Evolutionary conservation across 2,888 invertebrate species (phyloP).

Genomic region (Amorpha juglandis): DNA sequence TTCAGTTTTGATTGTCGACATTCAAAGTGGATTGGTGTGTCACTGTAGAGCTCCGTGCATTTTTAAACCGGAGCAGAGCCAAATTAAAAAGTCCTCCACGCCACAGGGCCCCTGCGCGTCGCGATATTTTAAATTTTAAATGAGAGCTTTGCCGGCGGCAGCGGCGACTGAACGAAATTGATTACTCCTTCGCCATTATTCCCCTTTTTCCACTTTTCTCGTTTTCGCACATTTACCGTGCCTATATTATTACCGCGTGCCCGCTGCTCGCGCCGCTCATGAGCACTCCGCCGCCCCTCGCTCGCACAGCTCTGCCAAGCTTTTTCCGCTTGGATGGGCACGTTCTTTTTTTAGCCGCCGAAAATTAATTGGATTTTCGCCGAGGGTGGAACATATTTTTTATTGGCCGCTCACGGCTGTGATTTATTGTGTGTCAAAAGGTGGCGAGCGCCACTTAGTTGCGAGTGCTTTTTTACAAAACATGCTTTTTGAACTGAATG

Average conservation of each 20-base stretch:
- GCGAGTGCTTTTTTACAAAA: slow-evolving; percentile 72
- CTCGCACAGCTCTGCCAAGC: slow-evolving; percentile 53
- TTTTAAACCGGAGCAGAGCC: slow-evolving; percentile 77
- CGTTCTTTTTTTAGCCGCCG: slow-evolving; percentile 80
- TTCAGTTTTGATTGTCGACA: slow-evolving; percentile 64
- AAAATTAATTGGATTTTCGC: slow-evolving; percentile 85
- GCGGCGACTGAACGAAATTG: slow-evolving; percentile 82
- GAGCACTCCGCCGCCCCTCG: slow-evolving; percentile 47
- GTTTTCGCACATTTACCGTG: slow-evolving; percentile 70
- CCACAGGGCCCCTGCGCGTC: slow-evolving; percentile 68
- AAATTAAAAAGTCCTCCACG: slow-evolving; percentile 82
- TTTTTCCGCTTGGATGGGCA: slow-evolving; percentile 76
- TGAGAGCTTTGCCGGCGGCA: slow-evolving; percentile 76
- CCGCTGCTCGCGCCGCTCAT: slow-evolving; percentile 36
- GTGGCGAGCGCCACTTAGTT: slow-evolving; percentile 83
- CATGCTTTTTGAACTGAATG: slow-evolving; percentile 67
- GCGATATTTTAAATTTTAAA: slow-evolving; percentile 83
- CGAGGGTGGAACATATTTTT: slow-evolving; percentile 84
- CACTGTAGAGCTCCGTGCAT: slow-evolving; percentile 79
- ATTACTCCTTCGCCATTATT: slow-evolving; percentile 84
- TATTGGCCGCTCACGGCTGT: slow-evolving; percentile 81
- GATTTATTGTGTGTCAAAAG: slow-evolving; percentile 84
- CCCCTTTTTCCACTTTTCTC: slow-evolving; percentile 79
- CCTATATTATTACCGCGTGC: slow-evolving; percentile 71
- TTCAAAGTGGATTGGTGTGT: slow-evolving; percentile 81